These are phyloP conservation scores for Chiloscyllium plagiosum DNA, from an alignment of 2,113 vertebrate species.

Conservation along the genomic window DNA sequence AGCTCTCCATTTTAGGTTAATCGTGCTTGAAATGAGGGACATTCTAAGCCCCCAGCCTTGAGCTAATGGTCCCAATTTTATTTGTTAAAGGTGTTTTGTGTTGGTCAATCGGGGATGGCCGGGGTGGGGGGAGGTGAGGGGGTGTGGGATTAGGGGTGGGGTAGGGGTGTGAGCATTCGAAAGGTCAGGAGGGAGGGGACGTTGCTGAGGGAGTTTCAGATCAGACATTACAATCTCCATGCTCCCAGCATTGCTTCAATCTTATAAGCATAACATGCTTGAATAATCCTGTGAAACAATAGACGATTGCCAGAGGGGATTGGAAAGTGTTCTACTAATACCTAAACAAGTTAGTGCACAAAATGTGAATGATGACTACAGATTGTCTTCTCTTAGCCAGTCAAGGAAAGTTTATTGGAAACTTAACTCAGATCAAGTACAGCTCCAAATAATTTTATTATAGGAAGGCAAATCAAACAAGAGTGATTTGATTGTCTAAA, in stretches of 20 bases:
- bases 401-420: conserved; percentile 28
- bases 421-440: not conserved
- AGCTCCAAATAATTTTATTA: conserved; percentile 17
- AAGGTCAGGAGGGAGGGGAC: not conserved
- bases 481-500: not conserved
- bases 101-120: not conserved
- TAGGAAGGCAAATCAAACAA: not conserved
- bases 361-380: conserved; percentile 25
- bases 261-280: conserved; percentile 32
- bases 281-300: conserved; percentile 32
- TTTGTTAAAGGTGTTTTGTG: conserved; percentile 28
- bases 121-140: too few species aligned
- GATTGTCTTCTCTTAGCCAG: not conserved
- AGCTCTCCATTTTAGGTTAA: conserved; percentile 75
- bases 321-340: not conserved
- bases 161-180: not conserved
- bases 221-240: not conserved
- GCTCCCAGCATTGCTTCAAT: not conserved
- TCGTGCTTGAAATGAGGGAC: conserved; percentile 76
- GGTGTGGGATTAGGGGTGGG: too few species aligned
- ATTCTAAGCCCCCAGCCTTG: conserved; percentile 50
- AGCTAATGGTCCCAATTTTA: not conserved
- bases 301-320: not conserved
- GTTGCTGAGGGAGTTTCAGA: not conserved
- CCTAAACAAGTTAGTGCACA: not conserved